A percentile compares a stretch with the other conserved stretches of the same genome.
phyloP scores from a whole-genome alignment of 2,113 vertebrate genomes.

The Albula glossodonta region DNA sequence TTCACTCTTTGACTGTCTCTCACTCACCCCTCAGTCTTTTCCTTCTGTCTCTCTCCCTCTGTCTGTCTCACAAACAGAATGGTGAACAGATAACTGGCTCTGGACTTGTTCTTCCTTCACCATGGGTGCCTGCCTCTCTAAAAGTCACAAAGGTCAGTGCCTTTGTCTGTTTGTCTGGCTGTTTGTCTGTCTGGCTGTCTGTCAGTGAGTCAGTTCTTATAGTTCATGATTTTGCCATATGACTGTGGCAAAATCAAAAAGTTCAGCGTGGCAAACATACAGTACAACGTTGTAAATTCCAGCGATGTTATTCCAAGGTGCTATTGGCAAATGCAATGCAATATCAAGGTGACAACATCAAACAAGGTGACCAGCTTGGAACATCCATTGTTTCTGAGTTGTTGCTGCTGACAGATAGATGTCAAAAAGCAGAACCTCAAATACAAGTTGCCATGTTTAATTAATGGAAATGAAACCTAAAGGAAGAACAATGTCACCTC shows the following conservation, averaged over 20 bases:
- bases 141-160: constrained; percentile 79
- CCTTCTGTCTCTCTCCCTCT: constrained; percentile 27
- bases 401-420: background rate
- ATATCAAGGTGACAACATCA: background rate
- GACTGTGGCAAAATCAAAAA: background rate
- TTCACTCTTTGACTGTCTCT: constrained; percentile 29
- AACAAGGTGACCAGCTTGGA: background rate
- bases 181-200: constrained; percentile 31
- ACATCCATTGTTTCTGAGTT: background rate
- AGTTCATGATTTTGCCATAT: background rate
- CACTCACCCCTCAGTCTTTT: background rate
- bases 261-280: background rate
- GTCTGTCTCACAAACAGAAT: constrained; percentile 50
- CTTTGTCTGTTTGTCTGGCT: constrained; percentile 18
- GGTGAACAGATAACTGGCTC: constrained; percentile 72
- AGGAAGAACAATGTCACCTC: background rate
- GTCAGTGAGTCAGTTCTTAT: constrained; percentile 19
- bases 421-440: background rate
- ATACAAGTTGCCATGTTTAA: background rate
- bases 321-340: background rate
- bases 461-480: background rate
- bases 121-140: constrained; percentile 78
- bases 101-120: constrained; percentile 49
- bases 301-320: background rate
- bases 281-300: background rate